phyloP scores from a whole-genome alignment of 1,140 invertebrate species.

The Venustaconcha ellipsiformis region DNA sequence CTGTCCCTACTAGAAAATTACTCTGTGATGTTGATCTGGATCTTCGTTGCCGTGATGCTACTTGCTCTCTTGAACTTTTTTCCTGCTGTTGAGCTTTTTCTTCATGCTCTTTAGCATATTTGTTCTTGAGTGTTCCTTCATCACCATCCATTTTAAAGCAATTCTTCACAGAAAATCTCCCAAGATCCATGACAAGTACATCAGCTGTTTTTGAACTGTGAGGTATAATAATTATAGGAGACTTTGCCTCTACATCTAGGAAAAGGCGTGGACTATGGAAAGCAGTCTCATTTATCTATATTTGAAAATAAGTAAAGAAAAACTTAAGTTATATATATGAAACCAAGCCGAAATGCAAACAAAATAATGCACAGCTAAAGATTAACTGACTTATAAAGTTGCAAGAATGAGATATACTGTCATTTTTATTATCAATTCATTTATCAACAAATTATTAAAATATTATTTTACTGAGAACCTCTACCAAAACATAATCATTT shows the following conservation, averaged over 20 bases:
- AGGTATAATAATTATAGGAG: slow-evolving; percentile 89
- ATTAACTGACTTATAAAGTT: too few species aligned
- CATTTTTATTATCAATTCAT: too few species aligned
- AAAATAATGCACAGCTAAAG: too few species aligned
- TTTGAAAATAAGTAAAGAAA: slow-evolving; percentile 7
- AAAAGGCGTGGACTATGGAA: slow-evolving; percentile 65
- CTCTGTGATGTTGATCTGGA: slow-evolving; percentile 5
- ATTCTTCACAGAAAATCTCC: slow-evolving; percentile 84
- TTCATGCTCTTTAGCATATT: slow-evolving; percentile 12
- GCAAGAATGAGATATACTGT: too few species aligned
- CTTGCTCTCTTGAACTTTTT: too few species aligned
- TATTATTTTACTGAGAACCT: too few species aligned
- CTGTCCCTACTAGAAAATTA: slow-evolving; percentile 6
- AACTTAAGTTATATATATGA: too few species aligned
- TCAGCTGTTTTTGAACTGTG: slow-evolving; percentile 84
- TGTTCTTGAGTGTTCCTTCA: slow-evolving; percentile 46
- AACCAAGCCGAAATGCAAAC: too few species aligned
- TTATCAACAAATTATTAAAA: too few species aligned
- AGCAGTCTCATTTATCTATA: slow-evolving; percentile 61
- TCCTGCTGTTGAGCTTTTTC: slow-evolving; percentile 12
- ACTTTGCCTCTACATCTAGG: slow-evolving; percentile 80
- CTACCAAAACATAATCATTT: too few species aligned
- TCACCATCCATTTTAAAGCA: slow-evolving; percentile 69
- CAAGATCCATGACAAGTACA: slow-evolving; percentile 85
- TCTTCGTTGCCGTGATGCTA: too few species aligned